Evolutionary conservation across 2,888 invertebrate genomes (phyloP), one percentile per base, ranked within the genome.

Genomic region (Cerastis leucographa): DNA sequence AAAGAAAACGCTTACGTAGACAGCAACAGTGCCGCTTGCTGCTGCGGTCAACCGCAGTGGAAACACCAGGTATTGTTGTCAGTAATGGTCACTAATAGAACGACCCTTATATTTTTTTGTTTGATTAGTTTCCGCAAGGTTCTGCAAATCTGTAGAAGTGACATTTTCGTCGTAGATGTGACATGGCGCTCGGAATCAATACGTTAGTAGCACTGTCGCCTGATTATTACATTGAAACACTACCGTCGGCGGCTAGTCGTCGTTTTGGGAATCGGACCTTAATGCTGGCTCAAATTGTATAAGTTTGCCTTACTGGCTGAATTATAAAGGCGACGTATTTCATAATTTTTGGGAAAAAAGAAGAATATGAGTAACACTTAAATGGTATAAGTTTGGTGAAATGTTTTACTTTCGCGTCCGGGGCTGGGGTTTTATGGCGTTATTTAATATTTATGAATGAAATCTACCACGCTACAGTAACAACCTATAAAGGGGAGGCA

Each of bases 281-380:
- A 81, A 72, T 71, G 68, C 62, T 54, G 62, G 56, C 35, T 54
- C 25, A 79, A 88, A 80, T 87, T 80, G 74, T 65, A 54, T 69
- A 84, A 87, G 72, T 85, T 78, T 73, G 46, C n/a, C 40, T 76
- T 9, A 66, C 65, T n/a, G 76, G 17, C 40, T 51, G 64, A 59
- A 69, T 74, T 74, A 49, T 71, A 65, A 75, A 66, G 40, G 68
- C 42, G 42, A 64, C 40, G 35, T 69, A 59, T 59, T 83, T 79
- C 71, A 72, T 78, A 72, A 29, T 72, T 83, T 83, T 85, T 42
- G 19, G 40, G 44, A 3, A 22, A 65, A 69, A 85, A 49, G 25
- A 83, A 86, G 78, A 78, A 71, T 78, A 78, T 46, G 80, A 83
- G 59, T 40, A 61, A 40, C 62, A 61, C 42, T 65, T 40, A 29